These are phyloP conservation scores for Drosophila anceps DNA, from an alignment of 2,888 invertebrate species.

Conservation along the genomic window DNA sequence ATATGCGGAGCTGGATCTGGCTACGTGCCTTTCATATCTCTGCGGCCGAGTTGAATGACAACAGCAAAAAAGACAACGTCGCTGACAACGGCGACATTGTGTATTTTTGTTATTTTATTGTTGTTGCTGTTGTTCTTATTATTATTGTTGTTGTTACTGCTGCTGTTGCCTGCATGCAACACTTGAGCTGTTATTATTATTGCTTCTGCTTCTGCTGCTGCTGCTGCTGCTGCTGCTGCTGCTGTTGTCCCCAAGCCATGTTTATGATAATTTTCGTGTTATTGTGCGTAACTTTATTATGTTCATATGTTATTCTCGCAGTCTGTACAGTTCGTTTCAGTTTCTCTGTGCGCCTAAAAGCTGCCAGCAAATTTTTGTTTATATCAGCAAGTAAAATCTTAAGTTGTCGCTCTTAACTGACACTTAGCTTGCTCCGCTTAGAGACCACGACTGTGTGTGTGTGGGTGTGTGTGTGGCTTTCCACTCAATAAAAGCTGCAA, in stretches of 20 bases:
- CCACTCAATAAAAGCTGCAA: constrained; percentile 61
- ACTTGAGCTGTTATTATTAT: constrained; percentile 27
- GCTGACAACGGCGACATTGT: not conserved
- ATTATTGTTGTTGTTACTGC: constrained; percentile 7
- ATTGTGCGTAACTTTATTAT: constrained; percentile 47
- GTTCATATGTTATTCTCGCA: constrained; percentile 23
- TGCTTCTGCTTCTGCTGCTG: not conserved
- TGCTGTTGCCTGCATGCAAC: constrained; percentile 9
- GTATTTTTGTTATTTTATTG: constrained; percentile 2
- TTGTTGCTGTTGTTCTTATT: not conserved
- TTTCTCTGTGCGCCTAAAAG: constrained; percentile 17
- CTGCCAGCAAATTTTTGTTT: constrained; percentile 18
- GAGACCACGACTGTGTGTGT: constrained; percentile 10
- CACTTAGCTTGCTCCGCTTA: constrained; percentile 14
- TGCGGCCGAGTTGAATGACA: constrained; percentile 2
- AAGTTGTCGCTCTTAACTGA: constrained; percentile 27
- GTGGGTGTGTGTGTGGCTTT: not conserved
- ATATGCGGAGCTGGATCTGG: not conserved
- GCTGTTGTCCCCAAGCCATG: constrained; percentile 28
- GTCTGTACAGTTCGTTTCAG: not conserved
- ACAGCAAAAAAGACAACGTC: not conserved
- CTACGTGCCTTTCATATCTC: constrained; percentile 12
- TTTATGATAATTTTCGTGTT: constrained; percentile 52
- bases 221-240: not conserved
- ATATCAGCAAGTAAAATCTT: constrained; percentile 15